Base-by-base conservation (phyloP, 2,113 vertebrate species). In the Zapus hudsonius region DNA sequence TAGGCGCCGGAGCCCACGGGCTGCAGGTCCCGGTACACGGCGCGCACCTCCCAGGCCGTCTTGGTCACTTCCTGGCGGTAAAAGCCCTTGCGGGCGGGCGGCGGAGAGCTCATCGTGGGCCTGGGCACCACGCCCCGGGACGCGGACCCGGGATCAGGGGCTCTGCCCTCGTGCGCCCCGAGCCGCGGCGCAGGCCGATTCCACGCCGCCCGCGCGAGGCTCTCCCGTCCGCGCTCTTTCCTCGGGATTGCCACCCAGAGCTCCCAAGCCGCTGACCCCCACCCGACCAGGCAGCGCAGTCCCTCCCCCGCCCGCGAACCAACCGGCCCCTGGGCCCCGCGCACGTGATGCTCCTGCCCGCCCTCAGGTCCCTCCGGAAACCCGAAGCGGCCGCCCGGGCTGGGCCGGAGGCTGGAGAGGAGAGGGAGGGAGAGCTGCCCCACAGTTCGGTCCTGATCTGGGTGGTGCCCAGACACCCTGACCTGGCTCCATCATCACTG, bases 1-100 rank as follows among this genome's bases (percentile, higher is more conserved):
- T 99, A 99, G 2, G 99, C 99, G 90, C 99, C 99, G 0, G 99
- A 99, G 22, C 99, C 99, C 94, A 99, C 98, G 79, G 99, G 98
- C 96, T 98, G 98, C 95, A 99, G 97, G 94, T 99, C 99, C 47
- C 97, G 98, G 97, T 99, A 99, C 97, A 98, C 97, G 87, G 98
- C 98, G 97, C 98, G 98, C 83, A 99, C 99, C 94, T 99, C 99
- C 99, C 99, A 99, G 66, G 97, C 96, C 1, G 99, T 99, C 94
- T 98, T 98, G 97, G 98, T 98, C 16, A 99, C 97, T 84, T 99
- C 99, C 97, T 99, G 99, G 80, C 98, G 98, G 97, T 98, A 99
- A 84, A 98, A 99, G 78, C 99, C 99, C 16, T 92, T 96, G 89
- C 95, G 96, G 80, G 97, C 95, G 64, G 97, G 96, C 81, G 95